Percentiles rank a stretch among this genome's conserved stretches.
These are phyloP conservation scores for Acromyrmex heyeri DNA, from an alignment of 1,140 invertebrate species.

Conservation along the genomic window DNA sequence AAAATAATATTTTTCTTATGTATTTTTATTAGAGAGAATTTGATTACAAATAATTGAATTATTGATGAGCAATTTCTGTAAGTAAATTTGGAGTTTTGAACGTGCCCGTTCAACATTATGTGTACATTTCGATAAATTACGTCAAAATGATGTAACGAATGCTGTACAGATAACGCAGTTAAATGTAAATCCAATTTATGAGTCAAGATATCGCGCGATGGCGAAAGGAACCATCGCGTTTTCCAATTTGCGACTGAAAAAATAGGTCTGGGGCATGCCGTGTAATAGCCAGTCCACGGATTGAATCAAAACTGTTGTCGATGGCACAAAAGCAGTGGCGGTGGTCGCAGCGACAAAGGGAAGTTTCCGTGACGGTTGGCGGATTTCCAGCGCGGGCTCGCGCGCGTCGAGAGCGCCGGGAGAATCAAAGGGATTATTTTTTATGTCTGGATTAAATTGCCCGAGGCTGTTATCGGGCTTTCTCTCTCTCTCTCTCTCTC, in stretches of 20 bases:
- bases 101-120: not conserved
- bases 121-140: not conserved
- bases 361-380: constrained; percentile 69
- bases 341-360: constrained; percentile 47
- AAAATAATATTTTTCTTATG: too few relatives aligned
- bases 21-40: too few relatives aligned
- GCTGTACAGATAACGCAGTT: not conserved
- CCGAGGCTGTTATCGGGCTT: constrained; percentile 65
- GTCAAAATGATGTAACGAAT: not conserved
- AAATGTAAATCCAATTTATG: not conserved
- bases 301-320: constrained; percentile 58
- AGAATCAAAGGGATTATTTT: constrained; percentile 76
- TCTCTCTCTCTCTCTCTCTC: not conserved
- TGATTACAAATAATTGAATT: too few relatives aligned
- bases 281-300: constrained; percentile 10
- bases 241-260: constrained; percentile 30
- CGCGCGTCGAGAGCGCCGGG: constrained; percentile 35
- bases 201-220: not conserved
- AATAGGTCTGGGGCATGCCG: constrained; percentile 29
- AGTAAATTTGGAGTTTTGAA: not conserved
- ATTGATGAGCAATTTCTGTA: not conserved
- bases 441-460: constrained; percentile 78
- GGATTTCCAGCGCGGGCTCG: constrained; percentile 62
- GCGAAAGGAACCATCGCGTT: not conserved
- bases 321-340: constrained; percentile 34